phyloP scores from a whole-genome alignment of 1,140 invertebrate species.

The Drosophila willistoni region DNA sequence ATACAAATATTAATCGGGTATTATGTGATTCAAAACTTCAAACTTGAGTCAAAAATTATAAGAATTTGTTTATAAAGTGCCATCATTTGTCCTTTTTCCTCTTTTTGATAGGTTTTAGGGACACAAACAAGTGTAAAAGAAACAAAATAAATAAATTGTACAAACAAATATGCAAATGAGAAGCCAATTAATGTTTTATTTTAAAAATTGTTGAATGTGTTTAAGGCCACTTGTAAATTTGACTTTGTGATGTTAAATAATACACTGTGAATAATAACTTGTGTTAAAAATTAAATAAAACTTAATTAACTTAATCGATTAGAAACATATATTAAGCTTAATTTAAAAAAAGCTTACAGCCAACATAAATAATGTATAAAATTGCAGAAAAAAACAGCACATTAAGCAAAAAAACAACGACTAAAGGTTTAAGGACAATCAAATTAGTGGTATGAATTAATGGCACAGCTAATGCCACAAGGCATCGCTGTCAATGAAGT shows the following conservation, averaged over 20 bases:
- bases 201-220: conserved; percentile 43
- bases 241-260: conserved; percentile 23
- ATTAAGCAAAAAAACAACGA: conserved; percentile 36
- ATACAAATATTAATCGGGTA: too few relatives aligned
- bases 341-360: conserved; percentile 42
- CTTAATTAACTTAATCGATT: conserved; percentile 27
- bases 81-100: conserved; percentile 17
- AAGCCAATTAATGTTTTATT: conserved; percentile 47
- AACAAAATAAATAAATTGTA: conserved; percentile 16
- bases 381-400: conserved; percentile 29
- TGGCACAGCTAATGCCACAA: conserved; percentile 51
- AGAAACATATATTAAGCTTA: conserved; percentile 40
- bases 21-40: too few relatives aligned
- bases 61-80: too few relatives aligned
- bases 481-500: conserved; percentile 73
- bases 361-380: conserved; percentile 44
- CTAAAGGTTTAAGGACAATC: conserved; percentile 16
- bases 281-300: conserved; percentile 32
- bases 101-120: conserved; percentile 28
- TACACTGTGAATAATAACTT: conserved; percentile 25
- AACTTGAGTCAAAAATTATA: too few relatives aligned
- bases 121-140: conserved; percentile 15
- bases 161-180: conserved; percentile 32
- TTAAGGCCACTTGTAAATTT: conserved; percentile 34
- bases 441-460: not conserved